Conservation (phyloP, 2,797 vertebrate genomes). For the Harpagifer antarcticus region DNA sequence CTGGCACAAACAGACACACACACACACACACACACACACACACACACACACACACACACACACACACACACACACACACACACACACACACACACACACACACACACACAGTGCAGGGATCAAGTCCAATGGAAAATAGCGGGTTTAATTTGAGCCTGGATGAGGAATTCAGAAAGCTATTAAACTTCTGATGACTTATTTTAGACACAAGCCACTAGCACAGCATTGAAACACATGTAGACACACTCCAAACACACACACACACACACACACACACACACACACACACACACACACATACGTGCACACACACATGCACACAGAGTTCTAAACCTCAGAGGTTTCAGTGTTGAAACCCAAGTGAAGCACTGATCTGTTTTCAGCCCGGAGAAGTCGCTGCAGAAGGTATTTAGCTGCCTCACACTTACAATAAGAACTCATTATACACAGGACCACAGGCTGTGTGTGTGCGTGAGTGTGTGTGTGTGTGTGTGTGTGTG, state of each 20-base stretch:
- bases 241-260: slow-evolving; percentile 3
- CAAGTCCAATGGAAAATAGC: slow-evolving; percentile 38
- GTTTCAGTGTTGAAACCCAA: slow-evolving; percentile 53
- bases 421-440: slow-evolving; percentile 64
- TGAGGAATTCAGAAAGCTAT: slow-evolving; percentile 48
- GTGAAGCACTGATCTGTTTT: slow-evolving; percentile 62
- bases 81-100: slow-evolving; percentile 30
- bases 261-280: neutral
- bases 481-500: slow-evolving; percentile 13
- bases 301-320: neutral
- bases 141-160: slow-evolving; percentile 41
- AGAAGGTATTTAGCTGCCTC: slow-evolving; percentile 58
- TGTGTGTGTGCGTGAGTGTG: slow-evolving; percentile 27
- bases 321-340: slow-evolving; percentile 7
- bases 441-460: slow-evolving; percentile 65
- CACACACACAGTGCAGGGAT: slow-evolving; percentile 24
- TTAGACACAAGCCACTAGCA: slow-evolving; percentile 12
- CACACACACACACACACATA: neutral
- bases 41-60: slow-evolving; percentile 6
- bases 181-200: slow-evolving; percentile 53
- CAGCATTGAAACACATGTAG: neutral
- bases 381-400: slow-evolving; percentile 51
- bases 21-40: slow-evolving; percentile 24
- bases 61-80: neutral
- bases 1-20: slow-evolving; percentile 33